Percentiles rank a stretch among this genome's conserved stretches.
phyloP scores from a whole-genome alignment of 2,888 invertebrate genomes.

The Cecidostiba fungosa region DNA sequence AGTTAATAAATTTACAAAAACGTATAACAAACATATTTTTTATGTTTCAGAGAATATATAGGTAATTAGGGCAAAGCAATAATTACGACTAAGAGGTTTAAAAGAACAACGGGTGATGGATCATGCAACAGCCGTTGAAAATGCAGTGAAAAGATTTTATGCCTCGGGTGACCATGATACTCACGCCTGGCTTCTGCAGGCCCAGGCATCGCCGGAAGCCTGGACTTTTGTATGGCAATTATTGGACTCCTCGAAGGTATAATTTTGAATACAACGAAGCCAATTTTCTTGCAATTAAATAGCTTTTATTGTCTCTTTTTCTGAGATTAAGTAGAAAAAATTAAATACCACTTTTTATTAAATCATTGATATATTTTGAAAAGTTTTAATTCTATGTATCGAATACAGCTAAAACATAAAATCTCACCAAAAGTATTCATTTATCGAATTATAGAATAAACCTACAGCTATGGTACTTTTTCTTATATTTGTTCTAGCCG shows the following conservation, averaged over 20 bases:
- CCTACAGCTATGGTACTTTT: not conserved
- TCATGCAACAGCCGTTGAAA: constrained; percentile 74
- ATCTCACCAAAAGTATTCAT: not conserved
- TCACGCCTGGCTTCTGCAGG: constrained; percentile 92
- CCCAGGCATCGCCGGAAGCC: constrained; percentile 92
- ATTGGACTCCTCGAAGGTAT: constrained; percentile 90
- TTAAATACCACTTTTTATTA: too few species aligned
- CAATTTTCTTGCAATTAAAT: not conserved
- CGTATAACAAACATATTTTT: not conserved
- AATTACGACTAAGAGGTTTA: constrained; percentile 28
- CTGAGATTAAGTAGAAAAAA: too few species aligned
- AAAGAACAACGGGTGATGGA: constrained; percentile 55
- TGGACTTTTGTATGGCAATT: constrained; percentile 97
- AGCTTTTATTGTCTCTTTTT: too few species aligned
- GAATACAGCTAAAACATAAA: too few species aligned
- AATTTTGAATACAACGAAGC: constrained; percentile 11
- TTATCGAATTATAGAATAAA: not conserved
- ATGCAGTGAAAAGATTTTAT: constrained; percentile 81
- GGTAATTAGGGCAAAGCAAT: constrained; percentile 12
- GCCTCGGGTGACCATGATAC: constrained; percentile 88
- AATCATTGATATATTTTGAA: too few species aligned
- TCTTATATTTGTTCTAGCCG: constrained; percentile 82
- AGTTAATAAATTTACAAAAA: not conserved
- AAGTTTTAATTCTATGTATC: too few species aligned
- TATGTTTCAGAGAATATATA: constrained; percentile 33